Evolutionary conservation across 2,797 vertebrate genomes (phyloP), one percentile per base, ranked within the genome.

Genomic region (Liasis olivaceus): DNA sequence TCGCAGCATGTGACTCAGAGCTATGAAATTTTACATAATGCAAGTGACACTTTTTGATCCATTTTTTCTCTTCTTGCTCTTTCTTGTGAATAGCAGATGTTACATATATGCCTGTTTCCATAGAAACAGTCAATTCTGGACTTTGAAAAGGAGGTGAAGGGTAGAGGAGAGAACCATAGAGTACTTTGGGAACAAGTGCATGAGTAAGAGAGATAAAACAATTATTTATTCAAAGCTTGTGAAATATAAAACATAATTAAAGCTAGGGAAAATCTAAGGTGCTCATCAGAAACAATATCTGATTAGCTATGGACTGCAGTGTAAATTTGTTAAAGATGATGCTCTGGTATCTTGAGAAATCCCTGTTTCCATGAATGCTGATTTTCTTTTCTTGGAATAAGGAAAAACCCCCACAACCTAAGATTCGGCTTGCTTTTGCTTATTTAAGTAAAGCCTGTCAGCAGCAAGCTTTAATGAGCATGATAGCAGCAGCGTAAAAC

Each of bases 21-120:
- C 90, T 96, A 89, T 60, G 88, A 95, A 95, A 94, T 92, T 94
- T 95, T 93, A 36, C 58, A 91, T 96, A 94, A 95, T 94, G 59
- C 63, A 93, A 95, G 89, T 94, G 94, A 94, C 92, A 95, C 84
- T 94, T 95, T 90, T 95, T 90, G 91, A 95, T 96, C 93, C 93
- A 85, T 96, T 95, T 96, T 47, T 94, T 0, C 1, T 93, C 15
- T 92, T 94, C 64, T 90, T 91, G 95, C 54, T 92, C 94, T 96
- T 96, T 96, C 94, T 94, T 94, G 87, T 94, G 89, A 93, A 93
- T 95, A 95, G 86, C 87, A 97, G 92, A 93, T 96, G 94, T 93
- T 95, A 94, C 31, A 64, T 95, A 90, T 97, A 91, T 95, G 95
- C 88, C 91, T 92, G 96, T 97, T 97, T 97, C 96, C 95, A 96